Evolutionary conservation across 2,888 invertebrate genomes (phyloP).

Genomic region (Ormyrus rosae): DNA sequence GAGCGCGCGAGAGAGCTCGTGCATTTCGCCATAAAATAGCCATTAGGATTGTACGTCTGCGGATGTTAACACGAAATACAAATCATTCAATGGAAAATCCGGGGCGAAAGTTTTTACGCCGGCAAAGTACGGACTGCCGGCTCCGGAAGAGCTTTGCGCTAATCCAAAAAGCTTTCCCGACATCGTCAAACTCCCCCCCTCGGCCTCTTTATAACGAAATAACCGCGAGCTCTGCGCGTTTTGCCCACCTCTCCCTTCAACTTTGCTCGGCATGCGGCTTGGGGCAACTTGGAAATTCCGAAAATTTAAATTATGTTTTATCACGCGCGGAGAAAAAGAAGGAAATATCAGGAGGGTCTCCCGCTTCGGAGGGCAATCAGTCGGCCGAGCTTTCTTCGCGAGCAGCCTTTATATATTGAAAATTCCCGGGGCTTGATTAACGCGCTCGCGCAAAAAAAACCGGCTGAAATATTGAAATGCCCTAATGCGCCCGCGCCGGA

Average conservation of each 20-base stretch:
- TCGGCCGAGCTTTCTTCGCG: constrained; percentile 14
- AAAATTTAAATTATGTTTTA: constrained; percentile 35
- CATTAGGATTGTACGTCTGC: constrained; percentile 40
- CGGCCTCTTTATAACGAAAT: constrained; percentile 8
- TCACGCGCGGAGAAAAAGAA: neutral
- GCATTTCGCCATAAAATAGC: constrained; percentile 45
- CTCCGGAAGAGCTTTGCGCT: constrained; percentile 32
- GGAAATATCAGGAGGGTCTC: too few relatives aligned
- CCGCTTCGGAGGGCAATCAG: neutral
- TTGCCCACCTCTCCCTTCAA: constrained; percentile 7
- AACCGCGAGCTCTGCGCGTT: constrained; percentile 20
- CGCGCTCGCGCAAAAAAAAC: neutral
- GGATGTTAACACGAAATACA: constrained; percentile 50
- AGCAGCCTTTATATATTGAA: constrained; percentile 31
- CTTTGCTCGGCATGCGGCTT: constrained; percentile 8
- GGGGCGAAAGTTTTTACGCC: constrained; percentile 44
- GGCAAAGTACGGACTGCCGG: constrained; percentile 53
- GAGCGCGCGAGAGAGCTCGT: constrained; percentile 5
- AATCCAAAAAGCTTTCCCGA: constrained; percentile 55
- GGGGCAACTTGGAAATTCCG: constrained; percentile 24
- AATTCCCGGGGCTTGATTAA: constrained; percentile 37
- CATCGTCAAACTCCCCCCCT: constrained; percentile 31
- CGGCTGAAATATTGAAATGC: constrained; percentile 36
- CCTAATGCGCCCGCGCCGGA: neutral
- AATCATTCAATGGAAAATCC: constrained; percentile 46